These are phyloP conservation scores for Champsocephalus gunnari DNA, from an alignment of 2,797 vertebrate genomes.

Conservation along the genomic window DNA sequence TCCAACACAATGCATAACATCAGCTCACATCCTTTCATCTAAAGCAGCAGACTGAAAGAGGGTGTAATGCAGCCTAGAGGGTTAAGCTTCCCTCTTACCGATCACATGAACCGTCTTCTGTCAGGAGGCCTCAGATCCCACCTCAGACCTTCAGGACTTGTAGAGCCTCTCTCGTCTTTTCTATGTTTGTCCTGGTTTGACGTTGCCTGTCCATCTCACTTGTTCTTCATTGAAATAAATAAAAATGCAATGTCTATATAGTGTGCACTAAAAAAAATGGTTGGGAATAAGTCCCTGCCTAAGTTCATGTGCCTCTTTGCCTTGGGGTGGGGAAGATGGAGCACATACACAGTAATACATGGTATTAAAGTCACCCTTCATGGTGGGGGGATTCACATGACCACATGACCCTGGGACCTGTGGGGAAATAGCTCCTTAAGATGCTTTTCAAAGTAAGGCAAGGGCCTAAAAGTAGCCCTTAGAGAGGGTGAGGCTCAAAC, in stretches of 20 bases:
- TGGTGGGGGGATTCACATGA: slow-evolving; percentile 23
- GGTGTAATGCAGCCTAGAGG: slow-evolving; percentile 66
- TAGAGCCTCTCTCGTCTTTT: slow-evolving; percentile 41
- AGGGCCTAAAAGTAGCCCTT: background rate
- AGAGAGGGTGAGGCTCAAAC: background rate
- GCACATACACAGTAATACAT: background rate
- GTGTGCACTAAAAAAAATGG: background rate
- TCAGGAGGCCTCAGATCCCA: slow-evolving; percentile 73
- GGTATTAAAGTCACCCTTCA: background rate
- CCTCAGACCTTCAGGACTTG: slow-evolving; percentile 45
- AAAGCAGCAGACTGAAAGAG: slow-evolving; percentile 73
- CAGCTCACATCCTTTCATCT: slow-evolving; percentile 73
- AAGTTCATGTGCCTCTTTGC: slow-evolving; percentile 11
- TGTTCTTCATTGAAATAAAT: slow-evolving; percentile 2
- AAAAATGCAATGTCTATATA: slow-evolving; percentile 14
- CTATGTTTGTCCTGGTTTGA: slow-evolving; percentile 22
- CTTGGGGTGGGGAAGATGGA: background rate
- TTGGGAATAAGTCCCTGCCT: background rate
- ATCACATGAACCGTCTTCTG: slow-evolving; percentile 80
- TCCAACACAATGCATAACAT: slow-evolving; percentile 59
- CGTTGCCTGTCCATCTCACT: slow-evolving; percentile 6
- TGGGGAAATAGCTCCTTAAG: slow-evolving; percentile 5
- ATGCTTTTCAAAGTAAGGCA: background rate
- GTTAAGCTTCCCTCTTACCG: slow-evolving; percentile 70
- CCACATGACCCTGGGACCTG: slow-evolving; percentile 23